Evolutionary conservation across 2,797 vertebrate species (phyloP).

Genomic region (Microhierax caerulescens): DNA sequence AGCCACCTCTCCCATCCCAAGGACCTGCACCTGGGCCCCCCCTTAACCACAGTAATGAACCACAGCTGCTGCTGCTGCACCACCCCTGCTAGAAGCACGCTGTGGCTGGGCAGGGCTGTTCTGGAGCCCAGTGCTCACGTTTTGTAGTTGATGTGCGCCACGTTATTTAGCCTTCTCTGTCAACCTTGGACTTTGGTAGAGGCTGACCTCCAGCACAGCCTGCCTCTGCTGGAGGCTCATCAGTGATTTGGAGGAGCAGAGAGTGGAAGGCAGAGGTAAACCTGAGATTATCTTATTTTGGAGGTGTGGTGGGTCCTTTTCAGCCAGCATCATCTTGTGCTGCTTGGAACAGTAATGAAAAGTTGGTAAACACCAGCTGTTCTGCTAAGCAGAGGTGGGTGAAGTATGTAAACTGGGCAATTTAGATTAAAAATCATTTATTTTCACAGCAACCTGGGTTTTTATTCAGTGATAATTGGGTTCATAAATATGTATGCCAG

Average conservation of each 20-base stretch:
- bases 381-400: conserved; percentile 25
- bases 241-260: neutral
- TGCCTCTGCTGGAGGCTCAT: neutral
- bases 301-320: neutral
- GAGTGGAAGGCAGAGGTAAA: neutral
- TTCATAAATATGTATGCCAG: conserved; percentile 31
- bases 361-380: conserved; percentile 62
- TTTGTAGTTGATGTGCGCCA: neutral
- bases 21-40: neutral
- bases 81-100: neutral
- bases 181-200: neutral
- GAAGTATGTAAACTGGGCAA: conserved; percentile 22
- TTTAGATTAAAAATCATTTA: conserved; percentile 46
- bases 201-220: neutral
- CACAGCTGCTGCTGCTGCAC: neutral
- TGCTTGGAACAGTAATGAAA: conserved; percentile 2
- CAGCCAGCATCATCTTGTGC: neutral
- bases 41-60: neutral
- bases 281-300: neutral
- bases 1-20: neutral
- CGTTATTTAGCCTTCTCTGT: neutral
- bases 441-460: conserved; percentile 16
- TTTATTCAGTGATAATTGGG: conserved; percentile 25
- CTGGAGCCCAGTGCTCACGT: neutral
- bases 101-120: neutral